Evolutionary conservation across 2,888 invertebrate genomes (phyloP), one percentile per base, ranked within the genome.

Genomic region (Phalangium opilio): DNA sequence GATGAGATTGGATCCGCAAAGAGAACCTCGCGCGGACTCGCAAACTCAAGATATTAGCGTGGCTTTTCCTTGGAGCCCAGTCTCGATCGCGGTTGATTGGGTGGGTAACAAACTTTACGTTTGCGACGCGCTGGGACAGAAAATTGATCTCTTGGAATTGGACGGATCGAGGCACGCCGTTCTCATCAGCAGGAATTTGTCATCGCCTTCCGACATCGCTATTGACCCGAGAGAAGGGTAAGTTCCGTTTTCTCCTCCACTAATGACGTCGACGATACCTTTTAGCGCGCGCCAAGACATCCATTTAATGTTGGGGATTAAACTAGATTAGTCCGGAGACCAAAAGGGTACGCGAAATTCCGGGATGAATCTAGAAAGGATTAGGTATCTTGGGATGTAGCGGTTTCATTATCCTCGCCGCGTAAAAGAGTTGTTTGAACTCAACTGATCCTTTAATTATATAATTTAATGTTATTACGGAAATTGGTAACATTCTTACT

Each of bases 101-200:
- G 79, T 96, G 39, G 90, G 90, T 0, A 83, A 90, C 65, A 95
- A 93, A 65, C 73, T 98, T 8, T 96, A 95, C 68, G 85, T 93
- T 17, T 87, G 87, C 0, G 95, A 96, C 66, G 78, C 83, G 17
- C 75, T 89, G 18, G 90, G 90, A 0, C 86, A 90, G 65, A 89
- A 87, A 70, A 81, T 98, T 48, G 93, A 93, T 63, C 82, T 96
- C 1, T 86, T 91, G 63, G 89, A 90, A 64, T 70, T 91, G 56
- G 81, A 80, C 58, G 86, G 84, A 0, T 74, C 80, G 46, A 80
- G 79, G 71, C 87, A 95, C 63, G 89, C 89, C 0, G 84, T 95
- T 11, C 86, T 87, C 0, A 70, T 96, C 1, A 85, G 86, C 15
- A 83, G 86, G 43, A 91, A 93, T 63, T 71, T 96, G 5, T 89